Evolutionary conservation across 92 coral and sea anemone genomes (phyloP), one percentile per base, ranked within the genome.

Genomic region (Galaxea fascicularis): DNA sequence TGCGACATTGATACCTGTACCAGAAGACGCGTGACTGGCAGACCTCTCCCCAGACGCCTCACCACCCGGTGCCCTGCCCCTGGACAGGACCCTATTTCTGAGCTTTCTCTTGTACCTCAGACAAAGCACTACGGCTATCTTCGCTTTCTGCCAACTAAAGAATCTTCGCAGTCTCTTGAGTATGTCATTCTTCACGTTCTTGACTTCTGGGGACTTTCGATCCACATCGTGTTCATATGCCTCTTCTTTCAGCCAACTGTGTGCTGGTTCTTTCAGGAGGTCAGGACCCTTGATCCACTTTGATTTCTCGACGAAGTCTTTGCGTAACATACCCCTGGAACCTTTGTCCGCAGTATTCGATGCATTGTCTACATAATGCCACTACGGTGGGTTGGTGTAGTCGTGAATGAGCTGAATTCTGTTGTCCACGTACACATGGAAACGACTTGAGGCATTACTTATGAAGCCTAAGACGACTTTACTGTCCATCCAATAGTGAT

Each of bases 311-410:
- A 85, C 21, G 54, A 89, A 92, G 27, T 89, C 76, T 70, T 85
- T 62, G 22, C 74, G 90, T 21, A 86, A 73, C 78, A 92, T 83
- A 70, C 88, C 92, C 20, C 90, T 79, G 60, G 89, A 92, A 29
- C 93, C 91, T 76, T 89, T 81, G 68, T 92, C 90, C 41, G 92
- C 84, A 68, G 82, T 84, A 79, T 82, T 89, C 12, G 62, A 59
- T 8, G 82, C 26, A 8, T 84, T 47, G 14, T 86, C 83, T 29
- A 84, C 80, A 53, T 83, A 88, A 27, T 83, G 79, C 91, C 91
- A 86, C 75, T 86, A 89, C 14, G 87, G 53, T 49, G 89, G 93
- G 17, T 74, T 35, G 26, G 90, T 83, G 45, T 78, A 46, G 24
- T 85, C 93, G 7, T 13, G 53, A 6, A 47, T 47, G 53, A 47